A percentile compares a stretch with the other conserved stretches of the same genome.
These are phyloP conservation scores for Phaedon cochleariae DNA, from an alignment of 2,888 invertebrate genomes.

Conservation along the genomic window DNA sequence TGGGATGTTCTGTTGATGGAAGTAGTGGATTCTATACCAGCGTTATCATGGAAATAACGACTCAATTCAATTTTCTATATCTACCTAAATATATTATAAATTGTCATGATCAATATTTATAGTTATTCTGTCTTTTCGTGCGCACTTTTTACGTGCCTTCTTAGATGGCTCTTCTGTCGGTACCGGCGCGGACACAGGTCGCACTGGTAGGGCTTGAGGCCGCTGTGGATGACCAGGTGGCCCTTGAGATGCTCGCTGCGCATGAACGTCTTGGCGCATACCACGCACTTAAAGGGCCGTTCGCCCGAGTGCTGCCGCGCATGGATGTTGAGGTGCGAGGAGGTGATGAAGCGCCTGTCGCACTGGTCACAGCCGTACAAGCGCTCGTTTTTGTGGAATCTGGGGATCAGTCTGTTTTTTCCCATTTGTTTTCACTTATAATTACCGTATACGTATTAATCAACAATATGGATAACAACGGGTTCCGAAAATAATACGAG, in stretches of 20 bases:
- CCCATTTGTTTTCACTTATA: too few relatives aligned
- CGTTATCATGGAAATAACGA: too few relatives aligned
- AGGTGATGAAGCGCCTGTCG: constrained; percentile 52
- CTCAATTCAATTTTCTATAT: too few relatives aligned
- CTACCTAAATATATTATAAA: too few relatives aligned
- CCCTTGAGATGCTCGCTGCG: constrained; percentile 64
- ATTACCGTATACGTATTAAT: too few relatives aligned
- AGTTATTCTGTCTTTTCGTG: too few relatives aligned
- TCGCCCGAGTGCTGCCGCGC: constrained; percentile 52
- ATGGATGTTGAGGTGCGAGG: constrained; percentile 53
- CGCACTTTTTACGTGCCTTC: constrained; percentile 50
- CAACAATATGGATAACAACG: too few relatives aligned
- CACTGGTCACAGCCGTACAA: constrained; percentile 51
- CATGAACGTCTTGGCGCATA: constrained; percentile 66
- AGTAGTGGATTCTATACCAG: too few relatives aligned
- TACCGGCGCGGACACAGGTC: constrained; percentile 59
- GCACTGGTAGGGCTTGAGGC: constrained; percentile 69
- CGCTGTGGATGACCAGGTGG: constrained; percentile 67
- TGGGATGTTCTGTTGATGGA: too few relatives aligned
- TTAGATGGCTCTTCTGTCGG: constrained; percentile 54
- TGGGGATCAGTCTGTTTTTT: constrained; percentile 1
- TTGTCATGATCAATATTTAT: too few relatives aligned
- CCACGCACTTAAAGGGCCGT: constrained; percentile 59
- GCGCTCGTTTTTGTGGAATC: constrained; percentile 53
- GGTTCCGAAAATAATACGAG: too few relatives aligned